Conservation (phyloP, 2,113 vertebrate species). For the Boulengerochromis microlepis region DNA sequence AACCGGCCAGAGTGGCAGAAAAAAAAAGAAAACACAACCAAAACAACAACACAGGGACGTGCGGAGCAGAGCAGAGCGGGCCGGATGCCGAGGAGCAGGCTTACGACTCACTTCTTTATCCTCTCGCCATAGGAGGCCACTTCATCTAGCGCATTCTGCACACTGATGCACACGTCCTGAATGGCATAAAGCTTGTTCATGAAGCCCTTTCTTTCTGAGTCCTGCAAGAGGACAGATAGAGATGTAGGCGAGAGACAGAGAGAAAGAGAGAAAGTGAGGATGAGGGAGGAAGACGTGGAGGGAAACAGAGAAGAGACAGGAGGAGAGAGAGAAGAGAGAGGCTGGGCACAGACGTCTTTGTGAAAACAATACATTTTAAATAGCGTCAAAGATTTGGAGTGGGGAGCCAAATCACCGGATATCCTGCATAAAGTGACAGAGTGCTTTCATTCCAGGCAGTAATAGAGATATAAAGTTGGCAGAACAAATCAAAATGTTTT, state of each 20-base stretch:
- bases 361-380: slow-evolving; percentile 67
- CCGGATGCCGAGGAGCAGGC: slow-evolving; percentile 51
- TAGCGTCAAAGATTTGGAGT: slow-evolving; percentile 64
- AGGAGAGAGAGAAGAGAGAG: slow-evolving; percentile 35
- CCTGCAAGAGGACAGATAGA: slow-evolving; percentile 75
- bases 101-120: slow-evolving; percentile 93
- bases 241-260: slow-evolving; percentile 33
- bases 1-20: slow-evolving; percentile 30
- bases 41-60: slow-evolving; percentile 9
- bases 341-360: slow-evolving; percentile 60
- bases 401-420: slow-evolving; percentile 65
- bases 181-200: slow-evolving; percentile 98
- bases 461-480: slow-evolving; percentile 69
- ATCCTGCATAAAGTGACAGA: slow-evolving; percentile 56
- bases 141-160: slow-evolving; percentile 94
- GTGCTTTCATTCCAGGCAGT: slow-evolving; percentile 56
- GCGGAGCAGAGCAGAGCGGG: slow-evolving; percentile 30
- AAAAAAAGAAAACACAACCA: background rate
- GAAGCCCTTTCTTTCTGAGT: slow-evolving; percentile 94
- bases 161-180: slow-evolving; percentile 96
- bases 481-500: slow-evolving; percentile 71
- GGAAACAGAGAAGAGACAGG: background rate
- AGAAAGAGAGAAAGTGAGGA: slow-evolving; percentile 36
- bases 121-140: slow-evolving; percentile 93
- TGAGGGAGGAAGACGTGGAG: slow-evolving; percentile 7